These are phyloP conservation scores for Pagrus major DNA, from an alignment of 2,113 vertebrate species.

Conservation along the genomic window DNA sequence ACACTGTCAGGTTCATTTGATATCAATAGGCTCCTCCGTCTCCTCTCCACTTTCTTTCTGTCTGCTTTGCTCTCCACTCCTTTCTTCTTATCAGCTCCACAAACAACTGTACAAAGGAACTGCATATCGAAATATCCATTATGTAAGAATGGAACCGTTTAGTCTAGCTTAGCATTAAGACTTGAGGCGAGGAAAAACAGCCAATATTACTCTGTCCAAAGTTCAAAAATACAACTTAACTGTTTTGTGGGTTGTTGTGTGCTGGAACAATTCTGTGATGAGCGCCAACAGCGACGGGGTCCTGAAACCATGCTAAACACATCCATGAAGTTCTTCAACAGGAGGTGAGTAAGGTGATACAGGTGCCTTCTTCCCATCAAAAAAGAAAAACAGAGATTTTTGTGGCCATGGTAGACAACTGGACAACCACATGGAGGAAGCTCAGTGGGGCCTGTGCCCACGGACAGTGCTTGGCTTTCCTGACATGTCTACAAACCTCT, in stretches of 20 bases:
- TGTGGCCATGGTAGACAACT: no score
- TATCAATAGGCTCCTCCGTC: not conserved
- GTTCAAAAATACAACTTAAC: not conserved
- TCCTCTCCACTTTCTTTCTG: not conserved
- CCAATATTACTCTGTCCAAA: not conserved
- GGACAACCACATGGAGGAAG: no score
- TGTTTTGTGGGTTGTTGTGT: not conserved
- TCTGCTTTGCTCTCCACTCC: not conserved
- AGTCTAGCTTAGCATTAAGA: not conserved
- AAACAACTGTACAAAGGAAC: not conserved
- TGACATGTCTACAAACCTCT: no score
- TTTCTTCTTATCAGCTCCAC: not conserved
- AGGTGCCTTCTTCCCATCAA: no score
- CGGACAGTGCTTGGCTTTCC: no score
- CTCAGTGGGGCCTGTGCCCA: no score
- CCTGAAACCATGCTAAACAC: no score
- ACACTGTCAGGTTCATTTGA: slow-evolving; percentile 28
- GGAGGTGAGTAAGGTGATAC: no score
- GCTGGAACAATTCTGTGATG: not conserved
- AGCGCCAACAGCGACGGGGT: no score
- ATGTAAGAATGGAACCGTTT: not conserved
- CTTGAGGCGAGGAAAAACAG: not conserved
- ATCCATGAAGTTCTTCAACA: no score
- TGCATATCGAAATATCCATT: no score
- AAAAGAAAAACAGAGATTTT: no score